Evolutionary conservation across 1,140 invertebrate genomes (phyloP).

Genomic region (Trypoxylus dichotomus): DNA sequence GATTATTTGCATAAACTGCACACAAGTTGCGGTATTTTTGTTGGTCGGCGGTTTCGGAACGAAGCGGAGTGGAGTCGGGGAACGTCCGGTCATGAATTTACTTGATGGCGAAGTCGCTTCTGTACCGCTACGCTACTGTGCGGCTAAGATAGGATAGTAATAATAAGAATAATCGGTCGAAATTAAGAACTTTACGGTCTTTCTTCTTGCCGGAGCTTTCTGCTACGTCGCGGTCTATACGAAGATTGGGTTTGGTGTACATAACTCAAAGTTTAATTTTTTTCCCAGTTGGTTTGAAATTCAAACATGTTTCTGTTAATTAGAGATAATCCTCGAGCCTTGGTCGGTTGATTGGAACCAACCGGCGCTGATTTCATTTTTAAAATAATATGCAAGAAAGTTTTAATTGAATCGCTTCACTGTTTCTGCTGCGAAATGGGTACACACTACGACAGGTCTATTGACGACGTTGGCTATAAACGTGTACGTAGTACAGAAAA

Average conservation of each 20-base stretch:
- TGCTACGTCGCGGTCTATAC: neutral
- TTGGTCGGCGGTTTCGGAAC: conserved; percentile 4
- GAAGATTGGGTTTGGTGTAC: conserved; percentile 10
- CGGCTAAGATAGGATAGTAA: conserved; percentile 42
- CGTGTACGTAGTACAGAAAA: too few relatives aligned
- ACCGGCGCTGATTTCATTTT: neutral
- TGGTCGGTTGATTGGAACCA: conserved; percentile 2
- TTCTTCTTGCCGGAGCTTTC: conserved; percentile 28
- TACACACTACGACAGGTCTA: neutral
- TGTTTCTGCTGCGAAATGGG: neutral
- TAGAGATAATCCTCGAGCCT: conserved; percentile 29
- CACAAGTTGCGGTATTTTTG: conserved; percentile 40
- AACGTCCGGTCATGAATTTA: conserved; percentile 33
- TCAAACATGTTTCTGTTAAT: conserved; percentile 36
- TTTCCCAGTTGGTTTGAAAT: conserved; percentile 16
- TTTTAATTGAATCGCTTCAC: conserved; percentile 20
- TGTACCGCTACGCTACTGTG: conserved; percentile 29
- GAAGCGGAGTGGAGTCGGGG: conserved; percentile 19
- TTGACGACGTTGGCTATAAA: neutral
- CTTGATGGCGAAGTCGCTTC: conserved; percentile 25
- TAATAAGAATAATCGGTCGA: conserved; percentile 41
- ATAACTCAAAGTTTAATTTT: conserved; percentile 38
- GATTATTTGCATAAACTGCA: conserved; percentile 53
- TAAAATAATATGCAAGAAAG: neutral
- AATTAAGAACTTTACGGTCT: conserved; percentile 40